Evolutionary conservation across 2,113 vertebrate species (phyloP).

Genomic region (Nyctereutes procyonoides): DNA sequence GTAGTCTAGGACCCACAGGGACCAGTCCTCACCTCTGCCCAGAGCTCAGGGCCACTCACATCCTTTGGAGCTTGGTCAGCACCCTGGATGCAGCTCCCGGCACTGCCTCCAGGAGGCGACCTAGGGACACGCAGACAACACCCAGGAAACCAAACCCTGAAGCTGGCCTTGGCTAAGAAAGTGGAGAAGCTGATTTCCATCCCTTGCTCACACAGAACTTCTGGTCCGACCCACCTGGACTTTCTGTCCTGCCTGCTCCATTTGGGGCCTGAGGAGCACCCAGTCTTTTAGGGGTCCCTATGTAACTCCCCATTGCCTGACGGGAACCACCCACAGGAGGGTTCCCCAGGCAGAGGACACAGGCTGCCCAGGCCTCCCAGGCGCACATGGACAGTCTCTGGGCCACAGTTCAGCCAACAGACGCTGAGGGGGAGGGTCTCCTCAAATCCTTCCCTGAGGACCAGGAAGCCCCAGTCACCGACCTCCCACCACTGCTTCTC

Average conservation of each 20-base stretch:
- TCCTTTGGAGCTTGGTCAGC: background rate
- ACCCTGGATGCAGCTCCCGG: background rate
- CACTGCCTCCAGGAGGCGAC: background rate
- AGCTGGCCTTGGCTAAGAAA: background rate
- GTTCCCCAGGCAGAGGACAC: background rate
- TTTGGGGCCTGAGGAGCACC: background rate
- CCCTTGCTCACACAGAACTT: background rate
- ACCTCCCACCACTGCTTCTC: background rate
- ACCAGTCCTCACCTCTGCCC: no score
- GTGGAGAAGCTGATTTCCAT: background rate
- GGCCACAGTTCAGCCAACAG: background rate
- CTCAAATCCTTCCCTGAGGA: accelerated
- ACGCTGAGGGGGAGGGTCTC: background rate
- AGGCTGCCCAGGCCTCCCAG: no score
- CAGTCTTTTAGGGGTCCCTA: background rate
- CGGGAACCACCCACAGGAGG: background rate
- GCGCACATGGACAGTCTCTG: background rate
- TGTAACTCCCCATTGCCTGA: background rate
- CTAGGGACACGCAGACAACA: no score
- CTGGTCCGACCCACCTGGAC: accelerated
- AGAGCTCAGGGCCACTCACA: background rate
- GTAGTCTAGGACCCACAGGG: no score
- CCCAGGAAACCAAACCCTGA: background rate
- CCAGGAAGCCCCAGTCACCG: no score
- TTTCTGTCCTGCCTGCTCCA: background rate